Conservation (phyloP, 2,797 vertebrate genomes). For the Chaunax sp. region DNA sequence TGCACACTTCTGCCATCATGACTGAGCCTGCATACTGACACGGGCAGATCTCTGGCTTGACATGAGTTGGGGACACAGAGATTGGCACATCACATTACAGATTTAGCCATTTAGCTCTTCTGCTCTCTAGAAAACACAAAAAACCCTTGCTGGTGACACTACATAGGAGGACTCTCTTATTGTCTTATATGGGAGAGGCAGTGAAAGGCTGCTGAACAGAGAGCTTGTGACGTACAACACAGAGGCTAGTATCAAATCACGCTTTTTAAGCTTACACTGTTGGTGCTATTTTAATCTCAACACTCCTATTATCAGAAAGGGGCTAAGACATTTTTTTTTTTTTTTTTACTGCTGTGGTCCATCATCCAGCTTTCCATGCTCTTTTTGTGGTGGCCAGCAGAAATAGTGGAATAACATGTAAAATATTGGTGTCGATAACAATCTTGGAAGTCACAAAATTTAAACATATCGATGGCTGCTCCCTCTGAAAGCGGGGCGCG, state of each 20-base stretch:
- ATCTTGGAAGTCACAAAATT: slow-evolving; percentile 61
- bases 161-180: slow-evolving; percentile 27
- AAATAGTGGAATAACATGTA: slow-evolving; percentile 56
- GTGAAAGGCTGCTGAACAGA: slow-evolving; percentile 18
- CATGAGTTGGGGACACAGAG: slow-evolving; percentile 38
- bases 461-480: slow-evolving; percentile 64
- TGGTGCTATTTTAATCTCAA: slow-evolving; percentile 22
- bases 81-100: slow-evolving; percentile 44
- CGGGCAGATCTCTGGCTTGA: slow-evolving; percentile 49
- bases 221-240: slow-evolving; percentile 26
- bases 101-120: slow-evolving; percentile 46
- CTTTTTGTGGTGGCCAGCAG: slow-evolving; percentile 20
- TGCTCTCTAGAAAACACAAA: slow-evolving; percentile 53
- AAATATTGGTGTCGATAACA: slow-evolving; percentile 73
- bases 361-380: slow-evolving; percentile 1
- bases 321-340: slow-evolving; percentile 23
- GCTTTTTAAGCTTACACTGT: slow-evolving; percentile 14
- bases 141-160: slow-evolving; percentile 27
- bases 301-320: slow-evolving; percentile 5
- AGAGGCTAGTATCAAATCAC: slow-evolving; percentile 37
- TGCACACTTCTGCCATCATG: slow-evolving; percentile 56
- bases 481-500: slow-evolving; percentile 51
- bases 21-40: slow-evolving; percentile 59
- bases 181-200: slow-evolving; percentile 31
- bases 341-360: background rate